Base-by-base conservation (phyloP, 2,888 invertebrate genomes). In the Melieria picta region DNA sequence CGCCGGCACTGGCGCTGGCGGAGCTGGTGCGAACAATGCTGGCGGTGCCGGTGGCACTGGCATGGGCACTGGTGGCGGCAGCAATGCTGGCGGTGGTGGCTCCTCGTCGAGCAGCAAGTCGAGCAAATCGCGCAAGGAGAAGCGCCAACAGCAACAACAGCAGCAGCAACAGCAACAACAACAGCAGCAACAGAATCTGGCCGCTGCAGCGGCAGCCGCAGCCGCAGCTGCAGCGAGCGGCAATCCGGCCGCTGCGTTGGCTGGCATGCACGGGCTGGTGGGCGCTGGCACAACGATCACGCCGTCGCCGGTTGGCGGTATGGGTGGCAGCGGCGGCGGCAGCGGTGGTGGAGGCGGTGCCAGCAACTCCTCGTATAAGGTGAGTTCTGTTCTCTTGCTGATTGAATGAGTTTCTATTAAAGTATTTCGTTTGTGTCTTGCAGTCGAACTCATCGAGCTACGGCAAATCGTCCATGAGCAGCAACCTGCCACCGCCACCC, bases 121-220 rank as follows among this genome's bases (percentile, higher is more conserved):
- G 69, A 84, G 84, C 75, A 86, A 86, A 74, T 83, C 83, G 48
- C 85, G 86, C 13, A 86, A 86, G 71, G 86, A 86, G 74, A 85
- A 86, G 69, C 84, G 85, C 4, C 84, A 84, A 45, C 85, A 84
- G 62, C 82, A 82, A 69, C 83, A 83, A 60, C 82, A 81, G 63
- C 82, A 82, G 16, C 82, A 82, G 61, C 82, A 82, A 57, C 84
- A 83, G 56, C 83, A 83, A 56, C 83, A 84, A 61, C 79, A 78
- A 81, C 82, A 82, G 56, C 82, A 82, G 64, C 83, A 83, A 69
- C 85, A 85, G 72, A 85, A 82, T 73, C 76, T 86, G 76, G 82
- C 85, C 76, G 84, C 80, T 4, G 83, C 85, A 61, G 80, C 85
- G 56, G 83, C 84, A 65, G 83, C 83, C 1, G 83, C 83, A 30